These are phyloP conservation scores for Crypturellus undulatus DNA, from an alignment of 2,113 vertebrate species.

Conservation along the genomic window DNA sequence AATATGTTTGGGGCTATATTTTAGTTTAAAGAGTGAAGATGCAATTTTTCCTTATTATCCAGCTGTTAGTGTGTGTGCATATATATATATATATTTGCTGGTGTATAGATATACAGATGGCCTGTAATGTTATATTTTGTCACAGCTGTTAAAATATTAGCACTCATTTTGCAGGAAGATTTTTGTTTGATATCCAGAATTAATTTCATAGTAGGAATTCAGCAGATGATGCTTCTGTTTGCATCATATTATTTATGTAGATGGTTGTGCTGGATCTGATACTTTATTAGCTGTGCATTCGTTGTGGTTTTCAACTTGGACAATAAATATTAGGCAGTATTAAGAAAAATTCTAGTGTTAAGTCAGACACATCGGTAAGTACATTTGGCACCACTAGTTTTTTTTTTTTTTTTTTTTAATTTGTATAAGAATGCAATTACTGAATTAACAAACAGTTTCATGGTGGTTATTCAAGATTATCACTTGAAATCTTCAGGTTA, in stretches of 20 bases:
- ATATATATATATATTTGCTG: neutral
- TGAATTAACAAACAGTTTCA: neutral
- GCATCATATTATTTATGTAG: rapidly evolving
- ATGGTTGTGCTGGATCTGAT: rapidly evolving
- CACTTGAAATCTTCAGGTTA: neutral
- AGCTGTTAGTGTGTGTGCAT: neutral
- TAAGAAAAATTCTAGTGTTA: neutral
- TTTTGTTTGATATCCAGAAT: neutral
- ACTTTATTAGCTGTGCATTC: neutral
- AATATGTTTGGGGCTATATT: no score
- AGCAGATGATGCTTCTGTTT: neutral
- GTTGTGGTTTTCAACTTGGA: neutral
- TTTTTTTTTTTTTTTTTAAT: neutral
- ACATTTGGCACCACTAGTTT: neutral
- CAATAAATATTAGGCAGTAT: neutral
- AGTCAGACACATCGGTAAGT: neutral
- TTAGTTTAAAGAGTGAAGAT: neutral
- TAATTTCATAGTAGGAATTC: neutral
- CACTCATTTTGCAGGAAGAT: neutral
- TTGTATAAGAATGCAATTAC: no score
- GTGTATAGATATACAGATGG: neutral
- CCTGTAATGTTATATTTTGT: neutral
- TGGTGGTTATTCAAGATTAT: neutral
- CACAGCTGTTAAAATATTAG: neutral
- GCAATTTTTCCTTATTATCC: neutral